Percentiles rank a stretch among this genome's conserved stretches.
These are phyloP conservation scores for Lynx canadensis DNA, from an alignment of 2,113 vertebrate species.

Conservation along the genomic window DNA sequence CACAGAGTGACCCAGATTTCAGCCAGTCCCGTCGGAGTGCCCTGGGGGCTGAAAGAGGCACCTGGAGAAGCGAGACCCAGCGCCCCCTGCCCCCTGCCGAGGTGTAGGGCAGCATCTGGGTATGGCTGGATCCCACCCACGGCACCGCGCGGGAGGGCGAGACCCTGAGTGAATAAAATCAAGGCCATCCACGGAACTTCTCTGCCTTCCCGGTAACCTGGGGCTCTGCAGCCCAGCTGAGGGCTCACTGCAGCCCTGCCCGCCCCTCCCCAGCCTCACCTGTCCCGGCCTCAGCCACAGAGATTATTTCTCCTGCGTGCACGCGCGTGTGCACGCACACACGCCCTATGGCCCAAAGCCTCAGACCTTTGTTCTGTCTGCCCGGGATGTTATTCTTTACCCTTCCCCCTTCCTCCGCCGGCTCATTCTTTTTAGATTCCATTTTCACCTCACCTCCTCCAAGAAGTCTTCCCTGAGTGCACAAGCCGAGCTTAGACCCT, in stretches of 20 bases:
- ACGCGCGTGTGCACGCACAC: accelerated
- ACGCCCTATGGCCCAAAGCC: background rate
- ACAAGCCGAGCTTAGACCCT: background rate
- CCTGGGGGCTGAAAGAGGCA: slow-evolving; percentile 9
- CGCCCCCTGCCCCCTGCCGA: background rate
- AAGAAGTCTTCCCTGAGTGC: background rate
- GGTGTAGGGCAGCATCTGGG: background rate
- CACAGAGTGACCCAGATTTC: slow-evolving; percentile 62
- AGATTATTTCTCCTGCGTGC: background rate
- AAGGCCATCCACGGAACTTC: background rate
- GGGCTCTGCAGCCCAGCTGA: background rate
- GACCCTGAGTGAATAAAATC: background rate
- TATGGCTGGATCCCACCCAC: background rate
- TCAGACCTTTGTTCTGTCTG: background rate
- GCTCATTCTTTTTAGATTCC: background rate
- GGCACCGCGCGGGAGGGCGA: background rate
- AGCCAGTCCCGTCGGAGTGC: background rate
- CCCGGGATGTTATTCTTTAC: background rate
- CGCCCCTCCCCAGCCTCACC: background rate
- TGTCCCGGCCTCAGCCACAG: background rate
- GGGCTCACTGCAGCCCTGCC: background rate
- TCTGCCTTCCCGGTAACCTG: background rate
- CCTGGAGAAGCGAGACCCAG: background rate
- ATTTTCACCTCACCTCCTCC: background rate
- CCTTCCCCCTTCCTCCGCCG: background rate